phyloP scores from a whole-genome alignment of 2,113 vertebrate genomes.

The Heliornis fulica region DNA sequence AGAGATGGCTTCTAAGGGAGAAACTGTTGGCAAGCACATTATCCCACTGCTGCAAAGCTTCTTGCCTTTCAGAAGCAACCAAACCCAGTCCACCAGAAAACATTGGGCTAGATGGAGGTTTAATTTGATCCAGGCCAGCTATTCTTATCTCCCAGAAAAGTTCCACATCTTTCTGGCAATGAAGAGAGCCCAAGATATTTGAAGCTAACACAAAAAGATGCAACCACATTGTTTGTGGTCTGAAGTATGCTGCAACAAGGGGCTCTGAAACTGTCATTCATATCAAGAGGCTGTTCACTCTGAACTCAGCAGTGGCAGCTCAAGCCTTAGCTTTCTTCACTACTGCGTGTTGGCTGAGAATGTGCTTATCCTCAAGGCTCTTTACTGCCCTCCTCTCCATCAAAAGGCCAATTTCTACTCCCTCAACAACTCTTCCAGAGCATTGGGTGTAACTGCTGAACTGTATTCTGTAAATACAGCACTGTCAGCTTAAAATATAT shows the following conservation, averaged over 20 bases:
- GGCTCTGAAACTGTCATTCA: background rate
- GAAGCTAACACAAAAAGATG: background rate
- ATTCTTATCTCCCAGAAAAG: background rate
- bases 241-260: background rate
- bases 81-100: background rate
- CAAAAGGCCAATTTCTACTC: background rate
- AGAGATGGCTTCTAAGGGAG: constrained; percentile 20
- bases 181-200: background rate
- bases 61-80: background rate
- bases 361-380: background rate
- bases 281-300: background rate
- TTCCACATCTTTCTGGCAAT: background rate
- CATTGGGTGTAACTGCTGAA: background rate
- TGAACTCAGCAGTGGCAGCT: background rate
- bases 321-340: background rate
- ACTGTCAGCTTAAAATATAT: background rate
- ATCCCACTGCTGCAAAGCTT: constrained; percentile 6
- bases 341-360: background rate
- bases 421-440: background rate
- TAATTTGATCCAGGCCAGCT: constrained; percentile 13
- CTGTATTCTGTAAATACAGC: background rate
- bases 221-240: background rate
- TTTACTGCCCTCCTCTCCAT: background rate
- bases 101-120: background rate
- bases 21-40: background rate